Evolutionary conservation across 2,888 invertebrate species (phyloP).

Genomic region (Caenorhabditis zanzibari): DNA sequence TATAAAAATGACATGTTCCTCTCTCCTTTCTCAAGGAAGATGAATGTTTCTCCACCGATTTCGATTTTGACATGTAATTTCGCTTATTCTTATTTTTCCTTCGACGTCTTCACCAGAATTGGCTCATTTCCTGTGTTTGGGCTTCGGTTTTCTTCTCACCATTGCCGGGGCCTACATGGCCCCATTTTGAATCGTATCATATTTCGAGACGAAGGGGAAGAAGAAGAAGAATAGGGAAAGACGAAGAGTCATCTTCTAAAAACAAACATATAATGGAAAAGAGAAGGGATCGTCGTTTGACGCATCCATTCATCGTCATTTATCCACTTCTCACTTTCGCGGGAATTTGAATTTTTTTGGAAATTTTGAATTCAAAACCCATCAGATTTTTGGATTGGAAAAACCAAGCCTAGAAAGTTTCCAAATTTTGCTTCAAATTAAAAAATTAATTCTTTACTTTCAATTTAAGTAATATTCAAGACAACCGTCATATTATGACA

Average conservation of each 20-base stretch:
- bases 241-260: constrained; percentile 43
- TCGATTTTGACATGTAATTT: constrained; percentile 47
- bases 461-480: no score
- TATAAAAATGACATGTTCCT: neutral
- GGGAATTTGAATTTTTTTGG: neutral
- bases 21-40: constrained; percentile 17
- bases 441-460: no score
- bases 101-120: constrained; percentile 27
- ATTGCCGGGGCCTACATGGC: constrained; percentile 14
- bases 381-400: neutral
- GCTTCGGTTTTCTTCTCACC: constrained; percentile 9
- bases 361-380: neutral
- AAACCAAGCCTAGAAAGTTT: no score
- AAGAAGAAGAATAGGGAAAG: constrained; percentile 11
- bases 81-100: neutral
- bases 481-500: no score
- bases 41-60: constrained; percentile 28
- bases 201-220: constrained; percentile 40
- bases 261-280: constrained; percentile 45
- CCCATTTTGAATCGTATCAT: constrained; percentile 51
- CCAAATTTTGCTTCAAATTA: no score
- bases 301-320: constrained; percentile 23
- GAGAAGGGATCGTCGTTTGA: neutral
- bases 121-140: constrained; percentile 59
- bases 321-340: constrained; percentile 35